Evolutionary conservation across 2,113 vertebrate species (phyloP).

Genomic region (Hipposideros armiger): DNA sequence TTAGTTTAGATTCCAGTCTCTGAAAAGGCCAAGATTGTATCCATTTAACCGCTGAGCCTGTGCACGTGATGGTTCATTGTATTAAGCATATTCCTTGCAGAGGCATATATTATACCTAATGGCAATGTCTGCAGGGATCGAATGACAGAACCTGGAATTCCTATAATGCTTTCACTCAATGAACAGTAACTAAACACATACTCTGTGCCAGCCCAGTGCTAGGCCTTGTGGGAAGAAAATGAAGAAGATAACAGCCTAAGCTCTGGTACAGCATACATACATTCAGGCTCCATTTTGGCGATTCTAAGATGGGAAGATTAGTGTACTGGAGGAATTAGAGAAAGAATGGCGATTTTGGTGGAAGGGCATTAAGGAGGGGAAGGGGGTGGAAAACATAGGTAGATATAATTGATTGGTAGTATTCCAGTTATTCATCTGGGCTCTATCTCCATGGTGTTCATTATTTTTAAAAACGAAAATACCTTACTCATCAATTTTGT

Average conservation of each 20-base stretch:
- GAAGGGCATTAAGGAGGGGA: background rate
- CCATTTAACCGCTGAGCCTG: background rate
- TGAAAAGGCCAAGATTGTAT: conserved; percentile 3
- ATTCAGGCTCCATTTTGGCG: background rate
- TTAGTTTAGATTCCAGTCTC: conserved; percentile 6
- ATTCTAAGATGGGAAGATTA: background rate
- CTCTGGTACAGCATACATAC: background rate
- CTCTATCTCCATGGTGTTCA: background rate
- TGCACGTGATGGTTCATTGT: background rate
- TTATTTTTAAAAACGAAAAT: conserved; percentile 25
- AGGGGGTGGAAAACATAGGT: background rate
- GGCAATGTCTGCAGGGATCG: background rate
- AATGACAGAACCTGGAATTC: background rate
- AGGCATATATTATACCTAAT: background rate
- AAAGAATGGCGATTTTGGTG: background rate
- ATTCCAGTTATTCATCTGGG: background rate
- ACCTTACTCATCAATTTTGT: background rate
- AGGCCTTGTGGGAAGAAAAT: background rate
- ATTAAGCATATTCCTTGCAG: background rate
- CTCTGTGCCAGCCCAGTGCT: background rate
- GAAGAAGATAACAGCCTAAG: background rate
- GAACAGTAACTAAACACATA: background rate
- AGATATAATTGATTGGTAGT: background rate
- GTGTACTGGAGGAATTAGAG: background rate
- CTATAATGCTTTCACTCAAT: background rate